Conservation (phyloP, 2,797 vertebrate genomes). For the Discoglossus pictus region DNA sequence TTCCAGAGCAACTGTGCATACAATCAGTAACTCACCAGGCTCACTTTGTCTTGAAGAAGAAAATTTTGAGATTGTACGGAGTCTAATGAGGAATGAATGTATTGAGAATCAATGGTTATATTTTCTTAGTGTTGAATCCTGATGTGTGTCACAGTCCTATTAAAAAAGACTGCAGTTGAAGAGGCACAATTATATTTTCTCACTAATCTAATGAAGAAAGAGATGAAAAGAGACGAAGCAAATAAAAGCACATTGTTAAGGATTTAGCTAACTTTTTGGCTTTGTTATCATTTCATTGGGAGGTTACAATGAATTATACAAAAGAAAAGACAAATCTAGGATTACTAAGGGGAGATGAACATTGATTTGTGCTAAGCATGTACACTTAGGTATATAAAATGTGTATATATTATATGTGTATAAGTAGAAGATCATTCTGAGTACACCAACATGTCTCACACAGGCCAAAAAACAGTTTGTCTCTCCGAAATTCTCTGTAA, state of each 20-base stretch:
- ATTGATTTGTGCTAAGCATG: too few relatives aligned
- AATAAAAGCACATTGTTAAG: conserved; percentile 29
- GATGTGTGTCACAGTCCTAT: conserved; percentile 51
- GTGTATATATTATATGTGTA: too few relatives aligned
- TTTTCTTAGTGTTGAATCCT: conserved; percentile 51
- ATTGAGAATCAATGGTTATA: conserved; percentile 42
- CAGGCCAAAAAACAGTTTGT: too few relatives aligned
- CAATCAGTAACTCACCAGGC: conserved; percentile 50
- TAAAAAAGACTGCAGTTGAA: conserved; percentile 52
- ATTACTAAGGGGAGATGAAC: neutral
- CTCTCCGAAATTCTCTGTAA: too few relatives aligned
- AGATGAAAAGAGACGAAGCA: conserved; percentile 45
- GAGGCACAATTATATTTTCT: conserved; percentile 51
- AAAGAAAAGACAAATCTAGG: conserved; percentile 22
- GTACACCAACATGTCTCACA: too few relatives aligned
- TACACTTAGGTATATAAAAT: too few relatives aligned
- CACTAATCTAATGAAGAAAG: conserved; percentile 58
- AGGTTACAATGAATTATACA: conserved; percentile 35
- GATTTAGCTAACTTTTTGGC: conserved; percentile 19
- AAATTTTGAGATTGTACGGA: conserved; percentile 40
- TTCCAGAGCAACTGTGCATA: conserved; percentile 52
- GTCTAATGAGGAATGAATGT: conserved; percentile 47
- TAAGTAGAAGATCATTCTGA: too few relatives aligned
- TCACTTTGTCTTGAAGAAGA: conserved; percentile 43
- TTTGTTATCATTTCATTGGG: conserved; percentile 8